Base-by-base conservation (phyloP, 2,888 invertebrate species). In the Zhengitettix transpicula region DNA sequence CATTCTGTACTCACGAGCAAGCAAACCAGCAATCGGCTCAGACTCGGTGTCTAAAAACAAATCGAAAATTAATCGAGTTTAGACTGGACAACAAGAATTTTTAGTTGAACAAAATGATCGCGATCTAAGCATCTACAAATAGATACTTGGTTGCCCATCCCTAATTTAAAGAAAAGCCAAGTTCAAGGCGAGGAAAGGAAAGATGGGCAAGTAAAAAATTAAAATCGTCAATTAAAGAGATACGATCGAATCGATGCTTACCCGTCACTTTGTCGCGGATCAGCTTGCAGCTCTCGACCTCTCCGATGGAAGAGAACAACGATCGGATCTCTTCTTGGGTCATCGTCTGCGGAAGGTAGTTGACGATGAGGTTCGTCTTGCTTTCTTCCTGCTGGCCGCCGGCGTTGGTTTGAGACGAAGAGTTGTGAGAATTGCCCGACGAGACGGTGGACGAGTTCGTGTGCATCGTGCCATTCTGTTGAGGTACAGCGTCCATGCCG, bases 321-420 rank as follows among this genome's bases (percentile, higher is more conserved):
- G 95, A 93, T 65, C 97, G 83, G 66, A 99, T 98, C 77, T 98
- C 98, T 76, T 98, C 98, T 77, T 99, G 98, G 60, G 95, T 95
- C 99, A 99, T 99, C 69, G 92, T 96, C 80, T 99, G 99, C 64
- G 99, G 99, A 76, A 99, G 82, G 77, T 99, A 99, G 80, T 99
- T 99, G 71, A 99, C 98, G 76, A 99, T 99, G 68, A 99, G 84
- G 79, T 99, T 99, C 68, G 98, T 99, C 80, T 94, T 91, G 70
- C 91, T 92, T 79, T 95, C 94, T 77, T 90, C 89, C 71, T 87
- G 84, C 71, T 87, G 87, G 54, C 77, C 76, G 58, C 77, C 71
- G 61, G 71, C 68, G 64, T 70, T 71, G 62, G 71, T 71, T 63
- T 73, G 71, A 57, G 72, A 72, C 56, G 71, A 69, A 53, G 71